These are phyloP conservation scores for Lateolabrax maculatus DNA, from an alignment of 2,797 vertebrate genomes.

Conservation along the genomic window DNA sequence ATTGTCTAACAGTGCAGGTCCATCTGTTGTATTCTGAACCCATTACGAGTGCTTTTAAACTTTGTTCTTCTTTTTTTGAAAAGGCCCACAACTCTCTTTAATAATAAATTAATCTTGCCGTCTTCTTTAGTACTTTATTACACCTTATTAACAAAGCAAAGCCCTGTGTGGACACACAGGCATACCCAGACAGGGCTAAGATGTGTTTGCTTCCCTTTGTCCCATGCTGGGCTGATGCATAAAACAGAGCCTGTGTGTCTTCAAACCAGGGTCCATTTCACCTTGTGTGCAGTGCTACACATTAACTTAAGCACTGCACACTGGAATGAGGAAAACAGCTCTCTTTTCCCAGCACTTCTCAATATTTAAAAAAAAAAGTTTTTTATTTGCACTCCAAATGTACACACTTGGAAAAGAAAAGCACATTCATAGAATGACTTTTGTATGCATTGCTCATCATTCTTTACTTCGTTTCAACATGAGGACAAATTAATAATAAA, in stretches of 20 bases:
- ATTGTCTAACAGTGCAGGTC: not conserved
- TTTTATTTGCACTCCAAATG: not conserved
- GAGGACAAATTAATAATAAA: not conserved
- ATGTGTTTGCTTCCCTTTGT: not conserved
- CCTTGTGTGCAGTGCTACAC: not conserved
- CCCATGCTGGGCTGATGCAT: not conserved
- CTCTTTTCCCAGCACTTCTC: not conserved
- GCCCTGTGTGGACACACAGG: not conserved
- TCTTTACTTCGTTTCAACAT: not conserved
- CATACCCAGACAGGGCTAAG: not conserved
- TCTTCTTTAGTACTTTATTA: not conserved
- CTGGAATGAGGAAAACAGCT: conserved; percentile 29
- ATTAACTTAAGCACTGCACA: not conserved
- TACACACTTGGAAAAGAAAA: not conserved
- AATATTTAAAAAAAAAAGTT: not conserved
- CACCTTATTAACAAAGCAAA: not conserved
- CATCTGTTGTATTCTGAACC: not conserved
- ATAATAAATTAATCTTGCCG: not conserved
- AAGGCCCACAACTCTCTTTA: not conserved
- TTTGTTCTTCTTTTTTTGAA: not conserved
- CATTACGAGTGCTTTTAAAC: not conserved
- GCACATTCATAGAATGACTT: no score
- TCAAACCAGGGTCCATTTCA: not conserved
- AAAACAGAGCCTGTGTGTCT: not conserved
- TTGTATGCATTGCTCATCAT: not conserved